Base-by-base conservation (phyloP, 2,113 vertebrate genomes). In the Poeciliopsis turrubarensis region DNA sequence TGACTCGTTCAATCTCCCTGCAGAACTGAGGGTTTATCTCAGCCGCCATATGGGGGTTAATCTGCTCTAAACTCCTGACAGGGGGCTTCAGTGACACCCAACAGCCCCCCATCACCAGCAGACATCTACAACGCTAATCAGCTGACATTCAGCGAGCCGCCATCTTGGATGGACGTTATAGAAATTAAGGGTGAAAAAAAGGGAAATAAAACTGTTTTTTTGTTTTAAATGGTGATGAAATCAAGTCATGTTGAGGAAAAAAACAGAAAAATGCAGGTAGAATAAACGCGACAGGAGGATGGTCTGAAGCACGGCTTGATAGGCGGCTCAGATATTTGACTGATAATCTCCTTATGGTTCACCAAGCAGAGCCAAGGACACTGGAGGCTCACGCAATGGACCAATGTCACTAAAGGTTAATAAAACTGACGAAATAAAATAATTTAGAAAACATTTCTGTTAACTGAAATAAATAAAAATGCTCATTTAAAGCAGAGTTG, bases 341-440 rank as follows among this genome's bases (percentile, higher is more conserved):
- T 67, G 65, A 47, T 89, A 86, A 92, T 89, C 89, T 78, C 19
- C 71, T 92, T 88, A 90, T n/a, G 54, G 74, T 60, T 70, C 51
- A 70, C 30, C 54, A 57, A 41, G 51, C 34, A 65, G 75, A 19
- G 41, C 74, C 68, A 26, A 74, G 65, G 78, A 75, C 64, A 37
- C 34, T 41, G 30, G 12, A 72, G 22, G 51, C 39, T 62, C 7
- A n/a, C 11, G 57, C 31, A 71, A 32, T 68, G 8, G 26, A 34
- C 34, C 34, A 34, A 10, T 34, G 34, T 34, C 10, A 37, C 34
- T 37, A 37, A 37, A 37, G 10, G 10, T 37, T 37, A 37, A 11
- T 37, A 37, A 37, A 37, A 37, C 34, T 37, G 34, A 12, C 34
- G 0, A 12, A 37, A 37, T 37, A 37, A 37, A 37, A 37, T 32